Base-by-base conservation (phyloP, 2,797 vertebrate species). In the Parauchenoglanis punctatus region DNA sequence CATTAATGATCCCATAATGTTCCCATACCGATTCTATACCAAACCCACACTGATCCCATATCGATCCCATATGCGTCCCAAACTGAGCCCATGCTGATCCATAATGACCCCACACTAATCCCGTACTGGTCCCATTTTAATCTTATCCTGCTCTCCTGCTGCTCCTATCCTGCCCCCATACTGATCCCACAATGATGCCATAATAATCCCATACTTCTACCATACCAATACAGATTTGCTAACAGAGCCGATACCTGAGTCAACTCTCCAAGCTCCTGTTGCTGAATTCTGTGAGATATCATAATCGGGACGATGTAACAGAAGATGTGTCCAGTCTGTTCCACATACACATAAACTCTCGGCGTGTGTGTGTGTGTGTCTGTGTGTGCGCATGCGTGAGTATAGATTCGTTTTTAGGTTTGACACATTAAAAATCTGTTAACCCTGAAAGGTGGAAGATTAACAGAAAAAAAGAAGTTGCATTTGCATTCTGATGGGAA, bases 61-160 rank as follows among this genome's bases (percentile, higher is more conserved):
- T 1, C 3, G 1, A 0, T 28, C 25, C 1, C 6, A 54, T 28
- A 17, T 15, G n/a, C 7, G 0, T 28, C 25, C 1, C 6, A 54
- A 15, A 17, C n/a, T 54, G n/a, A 3, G 28, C 49, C 13, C 49
- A 20, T 8, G 2, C n/a, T 17, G 2, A 8, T 77, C 2, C 0
- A 77, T 17, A 54, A 25, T 56, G 52, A 20, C 28, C 75, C 7
- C 15, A 28, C 49, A 3, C 10, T 49, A 11, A 4, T 77, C n/a
- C n/a, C 0, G 18, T 1, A 56, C 6, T 31, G 13, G 2, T 76
- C 46, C 12, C 0, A 52, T 52, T 4, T 11, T 52, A 15, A 18
- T 56, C 7, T 49, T 13, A 18, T 8, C 10, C 7, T 11, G 2
- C 1, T 78, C 49, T 28, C 28, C 4, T 18, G 4, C 28, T 25